Evolutionary conservation across 2,888 invertebrate genomes (phyloP), one percentile per base, ranked within the genome.

Genomic region (Nomada ferruginata): DNA sequence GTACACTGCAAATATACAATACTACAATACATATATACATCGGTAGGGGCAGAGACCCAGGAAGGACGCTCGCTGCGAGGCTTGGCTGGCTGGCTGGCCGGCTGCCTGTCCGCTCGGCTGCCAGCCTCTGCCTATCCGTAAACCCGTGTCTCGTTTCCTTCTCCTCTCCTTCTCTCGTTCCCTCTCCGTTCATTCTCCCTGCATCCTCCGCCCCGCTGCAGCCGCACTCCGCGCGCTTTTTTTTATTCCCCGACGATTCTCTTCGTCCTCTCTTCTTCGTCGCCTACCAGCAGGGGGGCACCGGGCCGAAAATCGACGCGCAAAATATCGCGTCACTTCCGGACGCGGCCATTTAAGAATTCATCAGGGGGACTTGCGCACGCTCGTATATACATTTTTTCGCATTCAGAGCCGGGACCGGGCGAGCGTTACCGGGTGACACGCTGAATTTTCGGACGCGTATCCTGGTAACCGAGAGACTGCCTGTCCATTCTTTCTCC

Each of bases 41-140:
- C 89, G 88, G 91, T 83, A 90, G 92, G 93, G 93, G 93, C 93
- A 93, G 92, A 93, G 93, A 93, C 93, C 93, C 93, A 93, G 93
- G 93, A 93, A 93, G 93, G 93, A 93, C 93, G 92, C 89, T 84
- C 86, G 80, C 87, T 84, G 64, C 84, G 82, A 81, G 82, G 82
- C 78, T 82, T 78, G 82, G 81, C 89, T 84, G 85, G 81, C 89
- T 84, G 85, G 78, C 86, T 76, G 84, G 74, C 84, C 60, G 83
- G 77, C 80, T 79, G 77, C 72, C 83, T 76, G 83, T 73, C 73
- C 60, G 78, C 80, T 61, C 69, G 82, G 82, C 85, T 69, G 83
- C 83, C 84, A 81, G 81, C 82, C 85, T 85, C 63, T 52, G 81
- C 81, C 85, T 87, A 86, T 86, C 85, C 83, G 87, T 85, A 87